Base-by-base conservation (phyloP, 2,797 vertebrate species). In the Fistularia commersonii region DNA sequence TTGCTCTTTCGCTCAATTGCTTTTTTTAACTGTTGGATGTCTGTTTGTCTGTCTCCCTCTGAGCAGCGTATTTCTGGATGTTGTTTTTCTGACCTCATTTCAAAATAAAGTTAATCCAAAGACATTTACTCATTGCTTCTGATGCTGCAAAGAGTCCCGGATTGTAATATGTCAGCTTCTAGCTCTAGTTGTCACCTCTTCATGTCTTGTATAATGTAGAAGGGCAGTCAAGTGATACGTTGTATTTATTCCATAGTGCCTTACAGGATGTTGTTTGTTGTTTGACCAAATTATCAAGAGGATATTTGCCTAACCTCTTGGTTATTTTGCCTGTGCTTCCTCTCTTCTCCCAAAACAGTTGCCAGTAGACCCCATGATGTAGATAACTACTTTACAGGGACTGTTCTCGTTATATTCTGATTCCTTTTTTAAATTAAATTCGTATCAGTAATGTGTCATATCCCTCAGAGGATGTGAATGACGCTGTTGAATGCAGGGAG, bases 251-350 rank as follows among this genome's bases (percentile, higher is more conserved):
- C 6, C 12, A 14, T 12, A 12, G 31, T 34, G 23, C 13, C 65
- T 57, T 52, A 50, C 56, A 45, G 37, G 31, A 45, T 66, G 66
- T 61, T 68, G 53, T 73, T 71, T 64, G 53, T 61, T 69, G 51
- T 76, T 76, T 64, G 45, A 15, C 42, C 38, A 37, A 62, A 77
- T 74, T 64, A 77, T 70, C 63, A 52, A 52, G 48, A 47, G 50
- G 11, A 43, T 72, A 67, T 79, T 71, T 81, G 41, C 43, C 32
- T 45, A 57, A 61, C 66, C 44, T 66, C 49, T 64, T 59, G 45
- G 45, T 51, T 54, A 2, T 6, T 58, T 43, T 57, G 35, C 8
- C 47, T 51, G 10, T 49, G 52, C 47, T 54, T 57, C 54, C 60
- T 41, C 2, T 3, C 45, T 60, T 3, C 45, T 60, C 42, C 1